Evolutionary conservation across 23 tunicate genomes (phyloP).

Genomic region (Halocynthia aurantium): DNA sequence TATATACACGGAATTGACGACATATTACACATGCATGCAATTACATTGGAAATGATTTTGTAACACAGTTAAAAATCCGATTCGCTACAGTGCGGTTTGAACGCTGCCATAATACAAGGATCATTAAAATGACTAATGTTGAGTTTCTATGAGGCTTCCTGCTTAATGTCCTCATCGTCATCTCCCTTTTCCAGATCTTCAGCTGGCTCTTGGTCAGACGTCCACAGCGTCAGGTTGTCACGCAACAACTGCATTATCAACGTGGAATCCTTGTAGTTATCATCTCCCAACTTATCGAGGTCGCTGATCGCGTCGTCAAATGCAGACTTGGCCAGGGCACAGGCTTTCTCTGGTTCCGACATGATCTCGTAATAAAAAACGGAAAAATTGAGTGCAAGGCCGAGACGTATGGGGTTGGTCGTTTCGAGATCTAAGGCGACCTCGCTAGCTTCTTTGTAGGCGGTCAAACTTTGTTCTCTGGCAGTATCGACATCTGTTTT

Average conservation of each 20-base stretch:
- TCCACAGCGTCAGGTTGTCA: conserved; percentile 30
- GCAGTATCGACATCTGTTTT: neutral
- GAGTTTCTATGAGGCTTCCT: no score
- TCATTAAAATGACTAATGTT: no score
- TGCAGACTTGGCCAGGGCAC: conserved; percentile 16
- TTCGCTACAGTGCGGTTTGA: no score
- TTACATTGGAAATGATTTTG: no score
- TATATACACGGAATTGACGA: no score
- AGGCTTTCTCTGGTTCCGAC: conserved; percentile 8
- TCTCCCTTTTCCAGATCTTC: conserved; percentile 5
- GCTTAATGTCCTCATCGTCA: neutral
- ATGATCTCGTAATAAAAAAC: conserved; percentile 23
- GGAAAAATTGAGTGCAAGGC: conserved; percentile 25
- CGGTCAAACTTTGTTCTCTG: neutral
- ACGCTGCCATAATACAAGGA: no score
- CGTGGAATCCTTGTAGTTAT: conserved; percentile 23
- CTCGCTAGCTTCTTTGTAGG: conserved; percentile 6
- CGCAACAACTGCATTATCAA: conserved; percentile 22
- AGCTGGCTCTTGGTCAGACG: conserved; percentile 7
- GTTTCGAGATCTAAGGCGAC: neutral
- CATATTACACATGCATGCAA: no score
- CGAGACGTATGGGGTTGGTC: conserved; percentile 21
- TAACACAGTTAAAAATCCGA: no score
- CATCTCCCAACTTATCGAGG: conserved; percentile 7
- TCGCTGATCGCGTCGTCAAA: conserved; percentile 15